Base-by-base conservation (phyloP, 1,140 invertebrate species). In the Diplogasteroides magnus region DNA sequence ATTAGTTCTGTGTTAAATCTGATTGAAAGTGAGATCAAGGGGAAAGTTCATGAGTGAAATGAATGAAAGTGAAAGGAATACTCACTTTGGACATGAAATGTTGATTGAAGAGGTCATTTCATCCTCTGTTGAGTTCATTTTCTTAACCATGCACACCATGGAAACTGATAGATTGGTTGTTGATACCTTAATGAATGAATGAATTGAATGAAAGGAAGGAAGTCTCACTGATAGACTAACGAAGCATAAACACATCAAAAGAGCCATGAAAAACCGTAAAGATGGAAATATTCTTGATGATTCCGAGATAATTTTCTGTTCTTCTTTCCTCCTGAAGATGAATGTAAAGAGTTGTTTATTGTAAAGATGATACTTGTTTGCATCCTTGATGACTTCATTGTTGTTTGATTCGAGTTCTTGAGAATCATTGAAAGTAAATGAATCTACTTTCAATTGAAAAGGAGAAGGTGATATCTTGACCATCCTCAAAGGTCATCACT, bases 191-290 rank as follows among this genome's bases (percentile, higher is more conserved):
- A 48, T 48, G 6, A 19, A 48, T 48, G 19, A 19, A 19, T 11
- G 6, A 11, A 48, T 11, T 48, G 37, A 11, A 48, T 48, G 6
- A 19, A 11, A 6, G 37, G 19, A 11, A 48, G 37, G 37, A 48
- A 11, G 6, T 11, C 37, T 48, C 27, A 81, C 74, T 48, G 75
- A 62, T 19, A 81, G 37, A 23, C 78, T 76, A 63, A 81, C 75
- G 65, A 77, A 81, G 31, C 79, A 81, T n/a, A 82, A 32, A 55
- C 78, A 82, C 19, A 81, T 64, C 15, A 81, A 60, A n/a, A 81
- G 61, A 19, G 79, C 80, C 28, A 81, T 74, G 60, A 81, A 82
- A 66, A 81, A 77, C 19, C 79, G 74, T 13, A 75, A 77, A 15
- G 79, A 81, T 2, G 79, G 79, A 57, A 81, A 81, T 23, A 80